Evolutionary conservation across 2,888 invertebrate genomes (phyloP).

Genomic region (Julus scanicus): DNA sequence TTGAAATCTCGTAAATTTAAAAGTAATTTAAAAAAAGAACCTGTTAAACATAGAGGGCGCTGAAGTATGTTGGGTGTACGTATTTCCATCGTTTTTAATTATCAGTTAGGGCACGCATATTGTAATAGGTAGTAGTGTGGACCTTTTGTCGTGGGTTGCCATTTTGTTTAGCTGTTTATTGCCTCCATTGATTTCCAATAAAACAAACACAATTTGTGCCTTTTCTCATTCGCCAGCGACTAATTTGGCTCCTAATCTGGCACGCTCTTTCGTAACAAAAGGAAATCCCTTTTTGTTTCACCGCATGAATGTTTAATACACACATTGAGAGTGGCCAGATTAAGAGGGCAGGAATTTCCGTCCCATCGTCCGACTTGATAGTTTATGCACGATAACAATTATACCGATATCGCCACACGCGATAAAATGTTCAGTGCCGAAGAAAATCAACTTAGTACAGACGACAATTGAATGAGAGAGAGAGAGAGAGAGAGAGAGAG

Average conservation of each 20-base stretch:
- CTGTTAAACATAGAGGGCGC: too few species aligned
- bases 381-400: slow-evolving; percentile 33
- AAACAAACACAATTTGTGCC: slow-evolving; percentile 23
- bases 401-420: not conserved
- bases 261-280: not conserved
- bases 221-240: slow-evolving; percentile 2
- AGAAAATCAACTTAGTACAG: too few species aligned
- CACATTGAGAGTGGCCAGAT: not conserved
- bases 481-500: too few species aligned
- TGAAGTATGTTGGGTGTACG: too few species aligned
- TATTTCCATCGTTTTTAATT: not conserved
- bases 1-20: too few species aligned
- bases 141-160: too few species aligned
- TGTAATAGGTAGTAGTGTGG: not conserved
- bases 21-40: too few species aligned
- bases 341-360: not conserved
- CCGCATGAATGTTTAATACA: too few species aligned
- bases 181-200: slow-evolving; percentile 35
- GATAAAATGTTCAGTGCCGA: too few species aligned
- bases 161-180: not conserved
- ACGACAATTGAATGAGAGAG: too few species aligned
- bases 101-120: not conserved
- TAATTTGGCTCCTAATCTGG: slow-evolving; percentile 37
- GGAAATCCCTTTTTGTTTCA: too few species aligned
- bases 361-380: not conserved